Evolutionary conservation across 2,888 invertebrate genomes (phyloP).

Genomic region (Cheilosia pagana): DNA sequence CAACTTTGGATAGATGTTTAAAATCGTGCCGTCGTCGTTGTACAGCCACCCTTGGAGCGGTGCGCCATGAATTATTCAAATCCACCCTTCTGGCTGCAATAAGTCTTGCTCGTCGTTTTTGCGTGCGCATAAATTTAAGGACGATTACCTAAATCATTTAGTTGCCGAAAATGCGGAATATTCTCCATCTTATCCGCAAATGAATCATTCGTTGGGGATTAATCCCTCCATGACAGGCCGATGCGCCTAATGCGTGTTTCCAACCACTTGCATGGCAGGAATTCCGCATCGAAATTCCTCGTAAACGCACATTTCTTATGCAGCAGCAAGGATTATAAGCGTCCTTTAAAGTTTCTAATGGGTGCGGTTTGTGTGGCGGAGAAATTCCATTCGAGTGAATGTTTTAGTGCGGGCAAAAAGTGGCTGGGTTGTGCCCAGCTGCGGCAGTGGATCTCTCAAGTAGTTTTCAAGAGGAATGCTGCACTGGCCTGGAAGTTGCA

Average conservation of each 20-base stretch:
- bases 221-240: constrained; percentile 32
- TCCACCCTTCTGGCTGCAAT: constrained; percentile 61
- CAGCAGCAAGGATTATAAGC: constrained; percentile 45
- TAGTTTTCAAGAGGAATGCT: constrained; percentile 19
- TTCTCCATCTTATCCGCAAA: constrained; percentile 40
- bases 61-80: constrained; percentile 72
- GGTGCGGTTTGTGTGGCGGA: constrained; percentile 43
- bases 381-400: constrained; percentile 53
- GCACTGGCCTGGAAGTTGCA: constrained; percentile 26
- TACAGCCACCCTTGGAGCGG: constrained; percentile 56
- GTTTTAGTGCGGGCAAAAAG: constrained; percentile 47
- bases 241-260: constrained; percentile 42
- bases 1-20: constrained; percentile 47
- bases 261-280: constrained; percentile 29
- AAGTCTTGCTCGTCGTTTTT: constrained; percentile 54
- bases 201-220: constrained; percentile 54
- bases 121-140: constrained; percentile 66
- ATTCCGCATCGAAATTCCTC: constrained; percentile 47
- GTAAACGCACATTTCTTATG: constrained; percentile 55
- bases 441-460: constrained; percentile 35
- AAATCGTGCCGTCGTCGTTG: constrained; percentile 44
- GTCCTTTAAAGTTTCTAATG: constrained; percentile 59
- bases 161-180: constrained; percentile 53
- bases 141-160: constrained; percentile 74
- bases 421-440: constrained; percentile 40